These are phyloP conservation scores for Schizopygopsis pylzovi DNA, from an alignment of 2,797 vertebrate genomes.

Conservation along the genomic window DNA sequence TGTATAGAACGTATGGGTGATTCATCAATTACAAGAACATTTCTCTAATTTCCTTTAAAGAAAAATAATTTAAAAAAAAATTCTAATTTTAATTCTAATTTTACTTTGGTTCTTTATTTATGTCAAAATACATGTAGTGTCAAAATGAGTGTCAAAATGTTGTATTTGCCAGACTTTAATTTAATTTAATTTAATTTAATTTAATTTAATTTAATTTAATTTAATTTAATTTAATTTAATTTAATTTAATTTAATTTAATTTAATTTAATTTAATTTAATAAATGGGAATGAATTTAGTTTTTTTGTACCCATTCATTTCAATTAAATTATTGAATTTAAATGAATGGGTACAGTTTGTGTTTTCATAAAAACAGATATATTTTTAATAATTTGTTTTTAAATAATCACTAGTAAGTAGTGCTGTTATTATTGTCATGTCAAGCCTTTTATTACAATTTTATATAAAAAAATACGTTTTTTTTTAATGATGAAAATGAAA, in stretches of 20 bases:
- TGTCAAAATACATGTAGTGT: too few relatives aligned
- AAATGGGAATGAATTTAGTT: too few relatives aligned
- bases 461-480: too few relatives aligned
- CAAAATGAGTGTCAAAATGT: neutral
- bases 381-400: neutral
- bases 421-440: neutral
- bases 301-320: too few relatives aligned
- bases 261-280: too few relatives aligned
- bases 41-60: neutral
- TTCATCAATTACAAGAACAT: slow-evolving; percentile 24
- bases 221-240: too few relatives aligned
- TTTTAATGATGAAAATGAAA: neutral
- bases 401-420: neutral
- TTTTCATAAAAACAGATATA: neutral
- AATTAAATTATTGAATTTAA: too few relatives aligned
- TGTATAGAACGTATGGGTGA: neutral
- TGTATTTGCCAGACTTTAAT: neutral
- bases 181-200: too few relatives aligned
- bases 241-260: too few relatives aligned
- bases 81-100: neutral
- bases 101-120: neutral
- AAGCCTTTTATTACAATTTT: neutral
- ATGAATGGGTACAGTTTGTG: neutral
- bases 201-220: too few relatives aligned
- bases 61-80: neutral